Evolutionary conservation across 2,888 invertebrate genomes (phyloP).

Genomic region (Chalcis sispes): DNA sequence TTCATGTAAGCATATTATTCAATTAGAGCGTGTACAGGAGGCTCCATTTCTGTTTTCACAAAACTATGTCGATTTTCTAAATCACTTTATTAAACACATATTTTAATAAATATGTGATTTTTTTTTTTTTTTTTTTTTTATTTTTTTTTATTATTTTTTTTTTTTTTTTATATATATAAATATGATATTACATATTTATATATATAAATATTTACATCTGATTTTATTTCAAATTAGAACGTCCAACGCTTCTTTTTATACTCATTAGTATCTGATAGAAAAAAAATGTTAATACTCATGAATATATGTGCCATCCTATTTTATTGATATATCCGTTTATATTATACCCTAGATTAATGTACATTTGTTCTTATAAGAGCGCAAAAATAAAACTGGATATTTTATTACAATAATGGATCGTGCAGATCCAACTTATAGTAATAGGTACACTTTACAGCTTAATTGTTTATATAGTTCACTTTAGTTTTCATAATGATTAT

Average conservation of each 20-base stretch:
- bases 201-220: conserved; percentile 62
- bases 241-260: conserved; percentile 32
- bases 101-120: conserved; percentile 42
- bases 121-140: no score
- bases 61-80: conserved; percentile 59
- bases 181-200: conserved; percentile 65
- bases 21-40: conserved; percentile 60
- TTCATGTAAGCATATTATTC: conserved; percentile 67
- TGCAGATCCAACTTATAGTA: conserved; percentile 69
- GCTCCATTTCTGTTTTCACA: conserved; percentile 64
- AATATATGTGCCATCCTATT: conserved; percentile 68
- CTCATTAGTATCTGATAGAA: conserved; percentile 51
- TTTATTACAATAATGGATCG: conserved; percentile 60
- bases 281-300: conserved; percentile 67
- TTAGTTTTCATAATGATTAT: conserved; percentile 55
- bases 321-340: conserved; percentile 74
- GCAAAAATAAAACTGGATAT: conserved; percentile 72
- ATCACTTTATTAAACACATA: conserved; percentile 38
- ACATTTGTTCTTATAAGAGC: conserved; percentile 72
- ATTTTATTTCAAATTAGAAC: conserved; percentile 41
- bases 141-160: no score
- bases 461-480: conserved; percentile 39
- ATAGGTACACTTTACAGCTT: conserved; percentile 74
- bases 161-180: conserved; percentile 61
- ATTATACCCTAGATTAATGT: conserved; percentile 74